phyloP scores from a whole-genome alignment of 2,888 invertebrate genomes.

The Agrotis puta region DNA sequence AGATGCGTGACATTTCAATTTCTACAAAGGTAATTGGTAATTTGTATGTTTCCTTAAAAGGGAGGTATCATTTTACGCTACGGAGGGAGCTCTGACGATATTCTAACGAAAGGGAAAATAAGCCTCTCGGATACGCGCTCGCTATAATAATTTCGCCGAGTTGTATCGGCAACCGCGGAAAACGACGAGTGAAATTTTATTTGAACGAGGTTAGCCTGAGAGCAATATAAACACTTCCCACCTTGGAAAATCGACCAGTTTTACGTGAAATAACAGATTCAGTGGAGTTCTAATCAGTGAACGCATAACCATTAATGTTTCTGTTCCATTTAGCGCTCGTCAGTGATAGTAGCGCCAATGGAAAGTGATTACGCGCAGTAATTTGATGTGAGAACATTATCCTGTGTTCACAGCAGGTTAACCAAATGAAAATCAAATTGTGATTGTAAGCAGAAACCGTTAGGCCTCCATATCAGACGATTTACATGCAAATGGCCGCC shows the following conservation, averaged over 20 bases:
- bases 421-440: constrained; percentile 62
- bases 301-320: constrained; percentile 38
- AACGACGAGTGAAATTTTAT: constrained; percentile 36
- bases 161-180: constrained; percentile 38
- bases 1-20: constrained; percentile 26
- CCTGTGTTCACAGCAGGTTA: constrained; percentile 51
- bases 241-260: constrained; percentile 9
- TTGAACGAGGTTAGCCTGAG: constrained; percentile 18
- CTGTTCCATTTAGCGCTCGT: constrained; percentile 31
- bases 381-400: constrained; percentile 55
- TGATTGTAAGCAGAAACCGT: constrained; percentile 60
- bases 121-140: constrained; percentile 23
- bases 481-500: constrained; percentile 58
- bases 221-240: constrained; percentile 24
- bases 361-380: constrained; percentile 55
- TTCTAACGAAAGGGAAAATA: constrained; percentile 43
- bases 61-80: constrained; percentile 24
- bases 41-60: constrained; percentile 31
- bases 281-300: constrained; percentile 31
- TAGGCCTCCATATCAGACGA: constrained; percentile 48
- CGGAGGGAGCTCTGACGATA: constrained; percentile 25
- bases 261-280: constrained; percentile 16
- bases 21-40: constrained; percentile 30
- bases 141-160: constrained; percentile 39
- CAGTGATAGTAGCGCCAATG: constrained; percentile 27